Base-by-base conservation (phyloP, 2,113 vertebrate species). In the Barbus barbus region DNA sequence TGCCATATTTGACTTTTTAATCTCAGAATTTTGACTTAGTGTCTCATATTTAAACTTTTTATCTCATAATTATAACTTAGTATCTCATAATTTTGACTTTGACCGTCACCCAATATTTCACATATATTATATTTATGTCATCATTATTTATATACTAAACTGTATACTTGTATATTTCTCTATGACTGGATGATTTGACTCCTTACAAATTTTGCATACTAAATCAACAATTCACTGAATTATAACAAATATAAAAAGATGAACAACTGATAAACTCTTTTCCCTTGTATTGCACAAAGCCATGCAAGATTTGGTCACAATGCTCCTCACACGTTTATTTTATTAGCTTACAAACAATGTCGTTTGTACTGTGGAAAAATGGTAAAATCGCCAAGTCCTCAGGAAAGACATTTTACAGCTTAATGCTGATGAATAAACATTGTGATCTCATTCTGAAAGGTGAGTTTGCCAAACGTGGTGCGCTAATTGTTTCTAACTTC, bases 401-500 rank as follows among this genome's bases (percentile, higher is more conserved):
- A 48, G 82, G 88, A 89, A 83, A 89, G 79, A 87, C 26, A 61
- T 61, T 90, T 89, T 84, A 90, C 46, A 84, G 74, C 86, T 38
- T 69, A 82, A 76, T 83, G 28, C 76, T 88, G 88, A 87, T 86
- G 84, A 88, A 88, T 60, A 87, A 90, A 90, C 85, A 86, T 79
- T 1, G 20, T 83, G 67, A 89, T 78, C 82, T 63, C 79, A 83
- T 56, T 63, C 79, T 86, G 78, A 88, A 85, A 74, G 84, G 12
- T 82, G 86, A 72, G 78, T 81, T n/a, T 1, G 86, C 79, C 88
- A 85, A 88, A 88, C 90, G 79, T 88, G 14, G 63, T 87, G 75
- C 58, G 82, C 76, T 89, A 90, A 91, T 90, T 90, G 79, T 58
- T 76, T 89, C 85, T 83, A 69, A 78, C 82, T 87, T 88, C 79